A percentile compares a stretch with the other conserved stretches of the same genome.
Evolutionary conservation across 2,888 invertebrate species (phyloP).

Genomic region (Eupithecia dodoneata): DNA sequence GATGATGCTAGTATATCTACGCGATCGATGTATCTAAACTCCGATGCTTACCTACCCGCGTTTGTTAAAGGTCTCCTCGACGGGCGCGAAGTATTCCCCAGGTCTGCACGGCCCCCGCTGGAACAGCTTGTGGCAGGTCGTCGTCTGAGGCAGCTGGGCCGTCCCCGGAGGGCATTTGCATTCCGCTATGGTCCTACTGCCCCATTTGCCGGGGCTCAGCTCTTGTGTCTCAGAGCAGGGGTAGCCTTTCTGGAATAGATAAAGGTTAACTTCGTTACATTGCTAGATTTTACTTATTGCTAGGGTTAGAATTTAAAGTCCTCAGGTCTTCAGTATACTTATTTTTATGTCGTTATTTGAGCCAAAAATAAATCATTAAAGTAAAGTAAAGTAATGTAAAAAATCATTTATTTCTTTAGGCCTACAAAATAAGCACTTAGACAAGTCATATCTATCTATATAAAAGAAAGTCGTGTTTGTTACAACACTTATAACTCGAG

Average conservation of each 20-base stretch:
- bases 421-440: no score
- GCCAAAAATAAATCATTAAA: not conserved
- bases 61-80: constrained; percentile 81
- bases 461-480: no score
- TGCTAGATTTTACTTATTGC: not conserved
- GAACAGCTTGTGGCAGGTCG: constrained; percentile 89
- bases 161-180: constrained; percentile 93
- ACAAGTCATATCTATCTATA: no score
- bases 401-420: no score
- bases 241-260: constrained; percentile 83
- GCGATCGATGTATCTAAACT: not conserved
- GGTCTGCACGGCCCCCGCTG: constrained; percentile 88
- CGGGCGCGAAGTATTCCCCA: constrained; percentile 91
- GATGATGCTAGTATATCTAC: no score
- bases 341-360: not conserved
- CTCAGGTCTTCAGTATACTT: no score
- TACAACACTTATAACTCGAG: no score
- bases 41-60: constrained; percentile 80
- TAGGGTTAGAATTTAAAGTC: not conserved
- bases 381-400: no score
- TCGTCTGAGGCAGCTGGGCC: constrained; percentile 87
- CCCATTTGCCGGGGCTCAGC: constrained; percentile 86
- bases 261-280: no score
- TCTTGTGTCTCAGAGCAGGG: constrained; percentile 95
- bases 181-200: constrained; percentile 87